Evolutionary conservation across 2,113 vertebrate genomes (phyloP).

Genomic region (Ptyas mucosa): DNA sequence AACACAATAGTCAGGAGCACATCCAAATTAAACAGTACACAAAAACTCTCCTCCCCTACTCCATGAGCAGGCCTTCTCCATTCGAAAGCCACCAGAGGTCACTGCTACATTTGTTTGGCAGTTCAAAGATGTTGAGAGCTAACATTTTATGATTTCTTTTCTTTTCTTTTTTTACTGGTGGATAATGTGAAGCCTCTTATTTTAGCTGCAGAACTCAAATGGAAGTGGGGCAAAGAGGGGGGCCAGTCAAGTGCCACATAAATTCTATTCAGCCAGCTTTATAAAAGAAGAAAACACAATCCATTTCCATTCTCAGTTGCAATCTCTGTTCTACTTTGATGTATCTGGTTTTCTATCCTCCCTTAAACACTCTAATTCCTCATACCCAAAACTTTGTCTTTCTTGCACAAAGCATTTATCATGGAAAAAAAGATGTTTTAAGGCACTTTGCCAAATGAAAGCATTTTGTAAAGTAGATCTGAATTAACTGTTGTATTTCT

Average conservation of each 20-base stretch:
- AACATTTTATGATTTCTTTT: background rate
- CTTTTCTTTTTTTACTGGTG: background rate
- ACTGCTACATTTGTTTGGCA: constrained; percentile 54
- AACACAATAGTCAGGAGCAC: background rate
- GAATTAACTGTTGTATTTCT: background rate
- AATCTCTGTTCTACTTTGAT: background rate
- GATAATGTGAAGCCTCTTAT: background rate
- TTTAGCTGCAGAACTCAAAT: constrained; percentile 1
- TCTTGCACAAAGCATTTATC: background rate
- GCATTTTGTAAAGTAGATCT: background rate
- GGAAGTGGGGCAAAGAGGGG: background rate
- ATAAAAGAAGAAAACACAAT: background rate
- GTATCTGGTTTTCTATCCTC: background rate
- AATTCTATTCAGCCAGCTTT: background rate
- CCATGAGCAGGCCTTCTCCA: constrained; percentile 23
- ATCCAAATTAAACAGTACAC: background rate
- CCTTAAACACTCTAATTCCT: background rate
- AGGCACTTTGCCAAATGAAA: background rate
- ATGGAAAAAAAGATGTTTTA: background rate
- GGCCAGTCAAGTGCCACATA: background rate
- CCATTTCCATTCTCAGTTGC: background rate
- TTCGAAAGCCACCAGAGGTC: constrained; percentile 65
- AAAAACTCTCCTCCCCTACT: background rate
- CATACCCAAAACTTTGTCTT: background rate
- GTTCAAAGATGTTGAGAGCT: background rate